A percentile compares a stretch with the other conserved stretches of the same genome.
Conservation (phyloP, 1,140 invertebrate species). For the Zaprionus inermis region DNA sequence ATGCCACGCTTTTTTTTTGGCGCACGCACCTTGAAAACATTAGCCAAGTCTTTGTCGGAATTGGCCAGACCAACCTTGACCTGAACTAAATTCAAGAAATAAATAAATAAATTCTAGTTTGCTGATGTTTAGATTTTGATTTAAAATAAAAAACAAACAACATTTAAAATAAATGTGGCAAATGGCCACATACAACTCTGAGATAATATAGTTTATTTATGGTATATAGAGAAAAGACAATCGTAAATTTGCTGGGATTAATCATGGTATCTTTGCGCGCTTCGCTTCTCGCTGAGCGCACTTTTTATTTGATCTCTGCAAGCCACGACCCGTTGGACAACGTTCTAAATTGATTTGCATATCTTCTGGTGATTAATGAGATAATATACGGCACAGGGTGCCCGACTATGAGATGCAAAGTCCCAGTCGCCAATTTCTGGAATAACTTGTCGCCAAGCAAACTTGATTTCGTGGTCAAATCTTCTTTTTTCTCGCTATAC, state of each 20-base stretch:
- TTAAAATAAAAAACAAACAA: not conserved
- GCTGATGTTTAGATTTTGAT: not conserved
- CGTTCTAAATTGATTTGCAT: slow-evolving; percentile 42
- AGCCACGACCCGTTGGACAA: slow-evolving; percentile 17
- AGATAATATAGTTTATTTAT: not conserved
- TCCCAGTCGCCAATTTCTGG: slow-evolving; percentile 23
- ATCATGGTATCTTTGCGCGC: not conserved
- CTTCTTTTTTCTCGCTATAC: not conserved
- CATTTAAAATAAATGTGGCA: not conserved
- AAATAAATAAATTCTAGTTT: slow-evolving; percentile 4
- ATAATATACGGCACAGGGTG: slow-evolving; percentile 18
- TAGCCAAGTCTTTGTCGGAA: not conserved
- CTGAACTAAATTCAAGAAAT: not conserved
- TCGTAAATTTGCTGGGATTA: slow-evolving; percentile 8
- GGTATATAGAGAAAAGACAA: not conserved
- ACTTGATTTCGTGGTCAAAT: slow-evolving; percentile 3
- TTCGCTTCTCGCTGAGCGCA: not conserved
- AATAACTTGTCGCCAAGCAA: slow-evolving; percentile 32
- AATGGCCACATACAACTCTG: not conserved
- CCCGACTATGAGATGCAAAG: not conserved
- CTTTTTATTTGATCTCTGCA: slow-evolving; percentile 10
- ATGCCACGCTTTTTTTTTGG: slow-evolving; percentile 16
- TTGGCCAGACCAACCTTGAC: not conserved
- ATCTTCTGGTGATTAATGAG: slow-evolving; percentile 43
- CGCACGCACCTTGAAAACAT: not conserved